Base-by-base conservation (phyloP, 2,113 vertebrate species). In the Alectura lathami region DNA sequence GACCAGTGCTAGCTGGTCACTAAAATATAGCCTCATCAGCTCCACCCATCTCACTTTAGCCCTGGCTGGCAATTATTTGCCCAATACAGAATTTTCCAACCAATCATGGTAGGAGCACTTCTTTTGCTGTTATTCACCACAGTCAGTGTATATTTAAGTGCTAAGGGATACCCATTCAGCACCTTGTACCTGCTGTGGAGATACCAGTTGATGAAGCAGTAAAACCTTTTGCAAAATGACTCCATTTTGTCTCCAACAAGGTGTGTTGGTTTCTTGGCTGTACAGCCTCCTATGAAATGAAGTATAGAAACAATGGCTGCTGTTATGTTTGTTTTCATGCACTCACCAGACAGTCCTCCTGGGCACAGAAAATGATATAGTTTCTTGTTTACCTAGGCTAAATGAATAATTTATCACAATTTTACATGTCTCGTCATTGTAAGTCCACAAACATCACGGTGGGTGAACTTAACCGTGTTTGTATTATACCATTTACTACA, bases 241-340 rank as follows among this genome's bases (percentile, higher is more conserved):
- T 81, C 48, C 23, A n/a, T 1, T 2, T n/a, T n/a, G n/a, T n/a
- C n/a, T n/a, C n/a, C n/a, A n/a, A n/a, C n/a, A n/a, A 80, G 32
- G 12, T 56, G 30, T 20, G 17, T 6, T 9, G 13, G 22, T 50
- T 56, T 43, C 72, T 82, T 47, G 63, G 18, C 34, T 54, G 17
- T 64, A 36, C 18, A 59, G 32, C 23, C 18, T 88, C 40, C 45
- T n/a, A 3, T 24, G 36, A 17, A 53, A 29, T 23, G 27, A 38
- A 36, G 7, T 3, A 3, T 8, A 36, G 48, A 43, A n/a, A 40
- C 38, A 84, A 86, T 66, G 42, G 13, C 76, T 86, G 53, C 66
- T 82, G 36, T 68, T 16, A 1, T 13, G 1, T 80, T 42, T 79
- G n/a, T 63, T 2, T 1, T 0, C 34, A 18, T 42, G 0, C 0